These are phyloP conservation scores for Xanthorhoe designata DNA, from an alignment of 2,888 invertebrate species.

Conservation along the genomic window DNA sequence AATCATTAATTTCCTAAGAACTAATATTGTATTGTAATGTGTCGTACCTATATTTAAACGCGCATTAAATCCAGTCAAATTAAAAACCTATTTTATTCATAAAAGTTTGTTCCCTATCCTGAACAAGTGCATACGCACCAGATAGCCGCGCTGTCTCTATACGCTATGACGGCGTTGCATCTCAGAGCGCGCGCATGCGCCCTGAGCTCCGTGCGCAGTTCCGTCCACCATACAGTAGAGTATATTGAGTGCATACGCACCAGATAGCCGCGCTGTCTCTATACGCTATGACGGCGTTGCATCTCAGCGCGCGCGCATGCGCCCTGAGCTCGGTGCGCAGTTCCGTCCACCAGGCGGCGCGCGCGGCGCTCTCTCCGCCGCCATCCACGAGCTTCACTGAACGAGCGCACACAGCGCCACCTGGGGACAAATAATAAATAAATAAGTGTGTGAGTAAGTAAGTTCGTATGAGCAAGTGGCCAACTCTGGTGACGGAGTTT, in stretches of 20 bases:
- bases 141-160: slow-evolving; percentile 96
- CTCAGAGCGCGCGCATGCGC: slow-evolving; percentile 96
- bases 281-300: slow-evolving; percentile 97
- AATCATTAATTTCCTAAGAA: too few species aligned
- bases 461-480: too few species aligned
- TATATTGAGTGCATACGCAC: slow-evolving; percentile 69
- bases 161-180: slow-evolving; percentile 97
- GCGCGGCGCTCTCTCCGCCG: slow-evolving; percentile 94
- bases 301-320: slow-evolving; percentile 95
- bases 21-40: too few species aligned
- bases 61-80: too few species aligned
- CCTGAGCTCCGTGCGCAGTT: slow-evolving; percentile 96
- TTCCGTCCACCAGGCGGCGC: slow-evolving; percentile 99
- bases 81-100: too few species aligned
- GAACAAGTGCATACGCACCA: too few species aligned
- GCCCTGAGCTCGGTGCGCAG: slow-evolving; percentile 97
- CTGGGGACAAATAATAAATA: slow-evolving; percentile 50
- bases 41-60: too few species aligned
- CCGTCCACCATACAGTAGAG: slow-evolving; percentile 93
- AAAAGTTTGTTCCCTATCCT: too few species aligned
- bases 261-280: slow-evolving; percentile 96
- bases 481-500: too few species aligned
- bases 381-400: slow-evolving; percentile 87
- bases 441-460: too few species aligned
- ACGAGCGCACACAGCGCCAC: slow-evolving; percentile 78